These are phyloP conservation scores for Archegozetes longisetosus DNA, from an alignment of 1,140 invertebrate species.

Conservation along the genomic window DNA sequence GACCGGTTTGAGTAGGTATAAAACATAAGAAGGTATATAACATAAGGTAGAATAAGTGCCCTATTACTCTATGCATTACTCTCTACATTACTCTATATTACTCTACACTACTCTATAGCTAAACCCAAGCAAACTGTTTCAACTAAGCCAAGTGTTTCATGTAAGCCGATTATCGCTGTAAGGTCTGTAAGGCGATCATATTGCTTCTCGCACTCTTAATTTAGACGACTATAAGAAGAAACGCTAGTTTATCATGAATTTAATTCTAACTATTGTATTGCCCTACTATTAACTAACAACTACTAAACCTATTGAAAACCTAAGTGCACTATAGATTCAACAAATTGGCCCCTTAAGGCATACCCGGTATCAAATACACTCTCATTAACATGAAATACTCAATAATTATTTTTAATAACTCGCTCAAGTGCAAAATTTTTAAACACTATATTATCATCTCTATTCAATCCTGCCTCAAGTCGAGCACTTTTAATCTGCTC, in stretches of 20 bases:
- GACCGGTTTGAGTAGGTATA: background rate
- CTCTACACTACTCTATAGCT: background rate
- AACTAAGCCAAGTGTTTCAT: background rate
- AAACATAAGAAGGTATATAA: background rate
- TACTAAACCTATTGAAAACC: too few species aligned
- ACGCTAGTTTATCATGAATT: background rate
- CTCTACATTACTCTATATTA: background rate
- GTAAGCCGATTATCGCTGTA: background rate
- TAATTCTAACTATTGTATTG: background rate
- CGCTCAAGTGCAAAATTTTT: too few species aligned
- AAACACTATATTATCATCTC: too few species aligned
- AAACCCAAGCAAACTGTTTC: background rate
- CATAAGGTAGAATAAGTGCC: background rate
- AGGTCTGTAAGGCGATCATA: background rate
- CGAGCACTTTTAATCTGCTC: too few species aligned
- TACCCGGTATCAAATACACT: too few species aligned
- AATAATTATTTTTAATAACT: too few species aligned
- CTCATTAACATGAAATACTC: too few species aligned
- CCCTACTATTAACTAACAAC: background rate
- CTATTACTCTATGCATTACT: background rate
- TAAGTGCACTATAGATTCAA: too few species aligned
- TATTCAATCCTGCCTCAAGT: too few species aligned
- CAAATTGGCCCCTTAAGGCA: too few species aligned
- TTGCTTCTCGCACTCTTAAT: background rate
- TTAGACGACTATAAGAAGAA: background rate